Percentiles rank a stretch among this genome's conserved stretches.
Evolutionary conservation across 2,888 invertebrate genomes (phyloP).

Genomic region (Macrosoma leucophasiata): DNA sequence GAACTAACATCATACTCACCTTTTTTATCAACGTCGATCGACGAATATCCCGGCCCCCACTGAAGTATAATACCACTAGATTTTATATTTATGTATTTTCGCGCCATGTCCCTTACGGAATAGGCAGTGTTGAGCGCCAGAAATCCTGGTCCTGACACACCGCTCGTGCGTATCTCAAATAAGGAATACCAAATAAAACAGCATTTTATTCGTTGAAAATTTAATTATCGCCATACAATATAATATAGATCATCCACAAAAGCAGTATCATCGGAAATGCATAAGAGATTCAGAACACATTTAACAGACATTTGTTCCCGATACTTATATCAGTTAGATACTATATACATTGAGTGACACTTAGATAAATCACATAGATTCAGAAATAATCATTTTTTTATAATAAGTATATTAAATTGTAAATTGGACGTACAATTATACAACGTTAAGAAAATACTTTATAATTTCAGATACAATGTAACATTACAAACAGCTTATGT

Average conservation of each 20-base stretch:
- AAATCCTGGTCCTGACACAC: no score
- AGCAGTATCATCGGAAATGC: conserved; percentile 64
- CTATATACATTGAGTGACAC: conserved; percentile 52
- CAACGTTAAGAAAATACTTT: conserved; percentile 58
- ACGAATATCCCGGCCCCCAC: no score
- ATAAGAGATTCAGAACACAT: conserved; percentile 66
- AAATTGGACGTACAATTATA: conserved; percentile 63
- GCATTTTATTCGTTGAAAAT: conserved; percentile 48
- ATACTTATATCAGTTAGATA: conserved; percentile 38
- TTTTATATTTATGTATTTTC: background rate
- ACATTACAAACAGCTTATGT: conserved; percentile 56
- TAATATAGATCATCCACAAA: conserved; percentile 62
- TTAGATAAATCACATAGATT: conserved; percentile 51
- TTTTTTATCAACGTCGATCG: no score
- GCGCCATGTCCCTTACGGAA: no score
- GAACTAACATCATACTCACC: no score
- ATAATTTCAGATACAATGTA: conserved; percentile 43
- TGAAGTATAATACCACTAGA: no score
- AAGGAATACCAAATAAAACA: conserved; percentile 27
- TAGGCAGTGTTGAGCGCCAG: no score
- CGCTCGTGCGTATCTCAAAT: no score
- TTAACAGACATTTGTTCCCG: conserved; percentile 57
- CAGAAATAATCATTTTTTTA: conserved; percentile 37
- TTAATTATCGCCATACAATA: conserved; percentile 59
- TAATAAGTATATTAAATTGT: conserved; percentile 42